Evolutionary conservation across 2,113 vertebrate genomes (phyloP).

Genomic region (Noctilio leporinus): DNA sequence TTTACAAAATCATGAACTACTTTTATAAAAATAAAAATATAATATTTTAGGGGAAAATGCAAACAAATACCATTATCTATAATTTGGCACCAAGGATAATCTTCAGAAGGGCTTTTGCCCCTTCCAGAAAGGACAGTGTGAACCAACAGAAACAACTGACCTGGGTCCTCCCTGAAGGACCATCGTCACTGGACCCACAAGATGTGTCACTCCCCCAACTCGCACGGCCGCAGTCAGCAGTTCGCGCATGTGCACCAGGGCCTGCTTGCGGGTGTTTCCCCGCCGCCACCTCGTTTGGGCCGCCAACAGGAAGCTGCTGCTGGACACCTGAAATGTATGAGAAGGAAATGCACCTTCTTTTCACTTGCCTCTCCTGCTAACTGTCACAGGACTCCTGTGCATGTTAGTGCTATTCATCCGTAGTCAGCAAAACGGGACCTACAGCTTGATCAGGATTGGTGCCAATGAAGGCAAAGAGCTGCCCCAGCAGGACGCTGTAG

Average conservation of each 20-base stretch:
- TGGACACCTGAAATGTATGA: conserved; percentile 87
- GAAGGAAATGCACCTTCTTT: background rate
- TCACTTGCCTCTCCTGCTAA: background rate
- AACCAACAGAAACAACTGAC: conserved; percentile 69
- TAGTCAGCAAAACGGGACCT: conserved; percentile 19
- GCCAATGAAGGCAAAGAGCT: conserved; percentile 97
- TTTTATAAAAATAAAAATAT: background rate
- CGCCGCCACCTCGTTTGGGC: conserved; percentile 96
- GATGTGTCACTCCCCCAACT: conserved; percentile 94
- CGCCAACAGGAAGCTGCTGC: conserved; percentile 94
- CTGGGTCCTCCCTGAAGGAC: conserved; percentile 97
- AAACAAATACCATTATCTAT: background rate
- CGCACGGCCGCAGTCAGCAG: conserved; percentile 93
- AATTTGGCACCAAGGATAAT: background rate
- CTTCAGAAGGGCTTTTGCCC: background rate
- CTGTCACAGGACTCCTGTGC: no score
- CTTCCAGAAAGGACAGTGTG: background rate
- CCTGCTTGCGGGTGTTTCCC: conserved; percentile 94
- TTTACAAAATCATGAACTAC: background rate
- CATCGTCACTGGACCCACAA: conserved; percentile 97
- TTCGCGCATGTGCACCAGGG: conserved; percentile 96
- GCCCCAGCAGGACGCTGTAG: conserved; percentile 94
- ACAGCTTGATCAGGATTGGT: conserved; percentile 97
- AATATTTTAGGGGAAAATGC: background rate
- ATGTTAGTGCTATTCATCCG: no score